Percentiles rank a stretch among this genome's conserved stretches.
These are phyloP conservation scores for Cyprinus carpio DNA, from an alignment of 2,113 vertebrate species.

Conservation along the genomic window DNA sequence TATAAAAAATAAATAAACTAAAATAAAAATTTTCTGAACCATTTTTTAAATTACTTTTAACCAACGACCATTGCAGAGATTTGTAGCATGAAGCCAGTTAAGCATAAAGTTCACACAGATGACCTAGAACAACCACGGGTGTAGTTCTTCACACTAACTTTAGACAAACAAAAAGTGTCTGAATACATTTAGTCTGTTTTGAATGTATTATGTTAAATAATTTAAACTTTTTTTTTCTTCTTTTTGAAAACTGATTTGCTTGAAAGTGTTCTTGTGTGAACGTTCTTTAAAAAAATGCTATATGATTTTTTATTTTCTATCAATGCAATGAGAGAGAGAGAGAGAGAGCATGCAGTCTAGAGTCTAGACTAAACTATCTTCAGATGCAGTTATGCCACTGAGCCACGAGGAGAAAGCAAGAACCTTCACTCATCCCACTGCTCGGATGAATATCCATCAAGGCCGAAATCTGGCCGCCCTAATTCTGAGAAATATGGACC, in stretches of 20 bases:
- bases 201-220: neutral
- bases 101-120: neutral
- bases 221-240: neutral
- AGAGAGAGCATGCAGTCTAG: neutral
- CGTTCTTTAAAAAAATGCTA: too few relatives aligned
- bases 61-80: too few relatives aligned
- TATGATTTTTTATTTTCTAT: too few relatives aligned
- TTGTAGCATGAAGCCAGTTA: neutral
- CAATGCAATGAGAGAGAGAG: neutral
- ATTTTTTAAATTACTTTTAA: neutral
- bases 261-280: neutral
- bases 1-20: neutral
- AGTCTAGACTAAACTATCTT: constrained; percentile 15
- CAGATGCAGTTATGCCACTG: constrained; percentile 9
- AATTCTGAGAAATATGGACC: neutral
- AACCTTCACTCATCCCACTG: constrained; percentile 34
- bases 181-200: neutral
- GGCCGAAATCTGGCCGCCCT: neutral
- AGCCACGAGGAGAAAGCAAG: neutral
- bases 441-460: constrained; percentile 13
- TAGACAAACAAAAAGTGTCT: neutral
- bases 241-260: neutral
- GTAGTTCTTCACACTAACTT: neutral
- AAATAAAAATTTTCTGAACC: neutral
- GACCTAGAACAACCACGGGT: neutral